Evolutionary conservation across 2,888 invertebrate genomes (phyloP).

Genomic region (Phaedon cochleariae): DNA sequence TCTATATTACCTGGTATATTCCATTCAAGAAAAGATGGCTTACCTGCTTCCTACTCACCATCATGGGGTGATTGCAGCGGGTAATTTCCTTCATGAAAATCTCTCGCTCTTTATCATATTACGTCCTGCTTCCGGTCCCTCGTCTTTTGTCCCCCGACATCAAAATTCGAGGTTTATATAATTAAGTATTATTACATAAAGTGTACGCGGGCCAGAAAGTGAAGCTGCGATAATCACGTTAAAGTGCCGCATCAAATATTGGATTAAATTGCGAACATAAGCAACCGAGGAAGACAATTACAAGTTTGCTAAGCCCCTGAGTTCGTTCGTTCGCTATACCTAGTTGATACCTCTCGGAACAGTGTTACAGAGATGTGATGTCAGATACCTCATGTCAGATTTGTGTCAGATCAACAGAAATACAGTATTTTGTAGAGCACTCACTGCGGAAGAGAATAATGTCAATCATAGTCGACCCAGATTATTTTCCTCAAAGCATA

Average conservation of each 20-base stretch:
- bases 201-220: slow-evolving; percentile 42
- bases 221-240: slow-evolving; percentile 46
- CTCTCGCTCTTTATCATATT: slow-evolving; percentile 2
- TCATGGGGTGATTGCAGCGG: background rate
- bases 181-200: slow-evolving; percentile 47
- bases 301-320: slow-evolving; percentile 29
- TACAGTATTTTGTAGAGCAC: too few relatives aligned
- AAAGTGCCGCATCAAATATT: slow-evolving; percentile 49
- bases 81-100: background rate
- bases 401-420: too few relatives aligned
- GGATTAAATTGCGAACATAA: slow-evolving; percentile 42
- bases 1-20: too few relatives aligned
- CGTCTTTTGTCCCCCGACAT: slow-evolving; percentile 41
- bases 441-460: too few relatives aligned
- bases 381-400: too few relatives aligned
- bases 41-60: too few relatives aligned
- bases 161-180: slow-evolving; percentile 47
- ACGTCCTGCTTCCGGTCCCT: slow-evolving; percentile 15
- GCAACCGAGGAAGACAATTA: slow-evolving; percentile 35
- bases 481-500: too few relatives aligned
- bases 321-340: slow-evolving; percentile 8
- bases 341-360: background rate
- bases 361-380: too few relatives aligned
- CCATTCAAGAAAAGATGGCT: too few relatives aligned
- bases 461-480: too few relatives aligned